phyloP scores from a whole-genome alignment of 2,797 vertebrate genomes.

The Trematomus bernacchii region DNA sequence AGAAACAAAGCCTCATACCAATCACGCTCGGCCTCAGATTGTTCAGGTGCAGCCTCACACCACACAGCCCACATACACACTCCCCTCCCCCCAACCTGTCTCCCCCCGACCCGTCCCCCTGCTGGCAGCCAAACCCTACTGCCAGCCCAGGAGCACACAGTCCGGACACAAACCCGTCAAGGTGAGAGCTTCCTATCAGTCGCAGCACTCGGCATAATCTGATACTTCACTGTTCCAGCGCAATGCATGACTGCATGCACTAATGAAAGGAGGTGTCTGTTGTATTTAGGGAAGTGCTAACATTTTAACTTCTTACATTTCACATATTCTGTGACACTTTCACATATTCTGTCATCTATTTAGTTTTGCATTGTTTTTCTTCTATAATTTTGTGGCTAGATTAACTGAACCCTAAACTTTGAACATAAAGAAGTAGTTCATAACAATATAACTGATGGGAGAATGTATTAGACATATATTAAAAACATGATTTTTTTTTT shows the following conservation, averaged over 20 bases:
- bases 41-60: slow-evolving; percentile 52
- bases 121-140: slow-evolving; percentile 95
- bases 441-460: no score
- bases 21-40: slow-evolving; percentile 21
- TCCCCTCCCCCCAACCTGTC: slow-evolving; percentile 68
- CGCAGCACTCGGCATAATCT: not conserved
- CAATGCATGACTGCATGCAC: not conserved
- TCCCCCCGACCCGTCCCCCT: slow-evolving; percentile 91
- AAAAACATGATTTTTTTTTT: no score
- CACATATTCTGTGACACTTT: not conserved
- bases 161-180: slow-evolving; percentile 90
- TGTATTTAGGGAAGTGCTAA: slow-evolving; percentile 7
- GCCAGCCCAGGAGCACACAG: slow-evolving; percentile 88
- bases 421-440: no score
- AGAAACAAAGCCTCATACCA: slow-evolving; percentile 27
- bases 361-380: not conserved
- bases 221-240: slow-evolving; percentile 6
- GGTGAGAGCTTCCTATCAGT: slow-evolving; percentile 80
- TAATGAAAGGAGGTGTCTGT: slow-evolving; percentile 4
- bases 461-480: no score
- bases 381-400: not conserved
- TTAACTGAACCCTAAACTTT: not conserved
- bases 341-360: not conserved
- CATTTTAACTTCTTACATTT: not conserved
- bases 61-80: slow-evolving; percentile 74